Evolutionary conservation across 1,140 invertebrate genomes (phyloP).

Genomic region (Nautilus pompilius): DNA sequence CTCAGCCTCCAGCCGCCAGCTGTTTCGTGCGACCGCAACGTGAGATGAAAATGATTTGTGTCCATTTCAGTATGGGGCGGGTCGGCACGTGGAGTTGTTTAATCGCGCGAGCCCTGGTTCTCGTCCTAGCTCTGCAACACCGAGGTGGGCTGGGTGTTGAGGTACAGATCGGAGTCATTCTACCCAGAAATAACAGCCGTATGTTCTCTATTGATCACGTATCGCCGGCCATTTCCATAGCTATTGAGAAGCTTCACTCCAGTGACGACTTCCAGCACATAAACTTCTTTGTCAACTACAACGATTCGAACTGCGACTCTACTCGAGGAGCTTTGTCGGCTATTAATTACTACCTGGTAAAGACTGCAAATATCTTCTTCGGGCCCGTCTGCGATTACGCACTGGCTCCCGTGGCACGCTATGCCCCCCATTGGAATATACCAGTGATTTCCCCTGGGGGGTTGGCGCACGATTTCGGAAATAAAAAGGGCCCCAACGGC

Average conservation of each 20-base stretch:
- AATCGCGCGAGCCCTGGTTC: no score
- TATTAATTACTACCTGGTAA: slow-evolving; percentile 40
- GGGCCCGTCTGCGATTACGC: slow-evolving; percentile 47
- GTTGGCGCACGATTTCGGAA: slow-evolving; percentile 72
- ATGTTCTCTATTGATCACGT: slow-evolving; percentile 30
- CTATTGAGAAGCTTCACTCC: slow-evolving; percentile 22
- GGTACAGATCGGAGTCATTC: slow-evolving; percentile 23
- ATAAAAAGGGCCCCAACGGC: slow-evolving; percentile 62
- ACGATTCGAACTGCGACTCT: slow-evolving; percentile 49
- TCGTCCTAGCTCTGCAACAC: no score
- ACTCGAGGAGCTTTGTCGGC: slow-evolving; percentile 48
- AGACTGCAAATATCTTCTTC: slow-evolving; percentile 43
- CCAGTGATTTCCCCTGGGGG: slow-evolving; percentile 76
- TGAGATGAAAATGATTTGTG: no score
- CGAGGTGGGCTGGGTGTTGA: no score
- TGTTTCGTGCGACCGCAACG: no score
- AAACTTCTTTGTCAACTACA: slow-evolving; percentile 28
- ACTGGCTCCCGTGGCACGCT: slow-evolving; percentile 69
- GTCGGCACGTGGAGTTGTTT: no score
- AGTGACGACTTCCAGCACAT: slow-evolving; percentile 8
- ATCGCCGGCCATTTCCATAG: slow-evolving; percentile 28
- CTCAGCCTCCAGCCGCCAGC: no score
- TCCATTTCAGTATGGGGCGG: no score
- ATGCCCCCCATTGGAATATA: slow-evolving; percentile 72
- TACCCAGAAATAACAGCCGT: slow-evolving; percentile 16